phyloP scores from a whole-genome alignment of 2,797 vertebrate species.

The Notoglanidium macrostoma region DNA sequence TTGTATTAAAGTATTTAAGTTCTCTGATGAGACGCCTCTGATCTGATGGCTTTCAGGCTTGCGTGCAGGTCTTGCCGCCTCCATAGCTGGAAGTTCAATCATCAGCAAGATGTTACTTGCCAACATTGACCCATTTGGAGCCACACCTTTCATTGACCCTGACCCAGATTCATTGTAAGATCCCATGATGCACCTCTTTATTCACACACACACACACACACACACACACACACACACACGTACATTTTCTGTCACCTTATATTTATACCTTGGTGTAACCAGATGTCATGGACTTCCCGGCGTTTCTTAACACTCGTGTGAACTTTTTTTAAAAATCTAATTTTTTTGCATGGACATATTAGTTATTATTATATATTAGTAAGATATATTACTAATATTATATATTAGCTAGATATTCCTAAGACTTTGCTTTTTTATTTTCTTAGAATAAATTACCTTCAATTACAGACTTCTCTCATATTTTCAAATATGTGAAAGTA shows the following conservation, averaged over 20 bases:
- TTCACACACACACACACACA: neutral
- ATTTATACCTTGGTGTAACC: neutral
- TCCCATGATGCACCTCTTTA: slow-evolving; percentile 15
- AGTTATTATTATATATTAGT: too few species aligned
- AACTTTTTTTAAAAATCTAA: neutral
- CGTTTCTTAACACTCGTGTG: neutral
- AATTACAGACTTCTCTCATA: neutral
- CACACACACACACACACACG: neutral
- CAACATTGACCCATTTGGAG: slow-evolving; percentile 95
- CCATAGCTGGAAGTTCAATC: slow-evolving; percentile 97
- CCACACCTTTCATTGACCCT: slow-evolving; percentile 95
- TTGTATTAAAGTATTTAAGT: neutral
- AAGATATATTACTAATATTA: too few species aligned
- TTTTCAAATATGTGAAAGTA: neutral
- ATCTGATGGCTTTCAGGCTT: slow-evolving; percentile 77
- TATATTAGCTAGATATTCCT: neutral
- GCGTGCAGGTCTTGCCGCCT: slow-evolving; percentile 93
- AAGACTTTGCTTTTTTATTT: neutral
- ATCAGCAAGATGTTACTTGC: slow-evolving; percentile 99
- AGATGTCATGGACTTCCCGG: neutral
- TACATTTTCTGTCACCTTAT: neutral
- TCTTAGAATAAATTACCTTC: neutral
- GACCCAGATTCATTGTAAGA: slow-evolving; percentile 96
- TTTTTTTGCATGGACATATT: neutral
- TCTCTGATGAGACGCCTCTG: neutral